Base-by-base conservation (phyloP, 2,888 invertebrate species). In the Hypomecis punctinalis region DNA sequence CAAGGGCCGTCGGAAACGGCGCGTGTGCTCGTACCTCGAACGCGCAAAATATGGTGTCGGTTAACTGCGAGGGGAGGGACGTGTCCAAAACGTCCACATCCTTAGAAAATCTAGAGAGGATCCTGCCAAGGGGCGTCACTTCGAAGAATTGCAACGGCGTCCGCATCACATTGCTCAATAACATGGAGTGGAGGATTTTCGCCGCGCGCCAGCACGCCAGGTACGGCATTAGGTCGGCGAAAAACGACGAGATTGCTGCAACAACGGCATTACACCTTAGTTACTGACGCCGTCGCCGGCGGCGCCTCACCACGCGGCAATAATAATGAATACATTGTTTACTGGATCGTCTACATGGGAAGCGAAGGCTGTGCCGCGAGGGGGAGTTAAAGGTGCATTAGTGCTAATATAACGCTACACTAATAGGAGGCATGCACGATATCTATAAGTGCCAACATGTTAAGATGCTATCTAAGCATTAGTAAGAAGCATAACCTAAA, bases 121-220 rank as follows among this genome's bases (percentile, higher is more conserved):
- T 94, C 75, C 97, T 94, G 84, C 97, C 97, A 72, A 94, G 76
- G 49, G 97, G 97, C 61, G 97, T 97, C 76, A 95, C 95, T 87
- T 97, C 97, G 91, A 96, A 97, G 92, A 96, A 95, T 81, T 95
- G 94, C 91, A 96, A 94, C 61, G 96, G 96, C 79, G 95, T 94
- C 80, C 94, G 94, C 73, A 97, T 82, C 71, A 96, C 94, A 80
- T 94, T 94, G 61, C 81, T 77, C 80, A 97, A 89, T 84, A 97
- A 88, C 53, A 85, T 81, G 69, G 85, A 83, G 90, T 96, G 96
- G 81, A 96, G 89, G 58, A 88, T 79, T 79, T 83, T 85, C 77
- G 97, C 95, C 74, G 96, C 97, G 73, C 93, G 90, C 94, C 95
- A 94, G 93, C 95, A 90, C 85, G 95, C 96, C 91, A 96, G 88